These are phyloP conservation scores for Leptinotarsa defecta DNA, from an alignment of 1,140 invertebrate genomes.

Conservation along the genomic window DNA sequence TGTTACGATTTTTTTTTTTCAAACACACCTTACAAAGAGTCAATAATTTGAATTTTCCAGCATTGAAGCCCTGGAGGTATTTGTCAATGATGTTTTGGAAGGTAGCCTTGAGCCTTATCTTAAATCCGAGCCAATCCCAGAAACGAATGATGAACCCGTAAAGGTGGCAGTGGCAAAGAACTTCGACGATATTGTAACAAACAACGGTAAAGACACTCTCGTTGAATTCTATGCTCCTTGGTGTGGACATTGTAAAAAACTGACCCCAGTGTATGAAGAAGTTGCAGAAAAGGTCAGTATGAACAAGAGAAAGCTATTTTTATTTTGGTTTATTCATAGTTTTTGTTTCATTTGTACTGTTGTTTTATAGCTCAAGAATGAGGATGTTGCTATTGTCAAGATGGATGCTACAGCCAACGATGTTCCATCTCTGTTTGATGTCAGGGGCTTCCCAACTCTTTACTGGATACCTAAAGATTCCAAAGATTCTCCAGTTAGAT, in stretches of 20 bases:
- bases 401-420: slow-evolving; percentile 99
- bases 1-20: too few species aligned
- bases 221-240: slow-evolving; percentile 99
- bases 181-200: slow-evolving; percentile 92
- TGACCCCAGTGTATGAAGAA: slow-evolving; percentile 93
- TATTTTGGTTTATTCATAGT: not conserved
- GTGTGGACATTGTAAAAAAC: slow-evolving; percentile 98
- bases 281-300: slow-evolving; percentile 80
- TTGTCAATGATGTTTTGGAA: slow-evolving; percentile 83
- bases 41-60: too few species aligned
- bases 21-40: too few species aligned
- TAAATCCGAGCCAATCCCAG: slow-evolving; percentile 94
- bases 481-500: slow-evolving; percentile 83
- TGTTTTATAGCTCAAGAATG: slow-evolving; percentile 71
- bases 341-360: not conserved
- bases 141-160: slow-evolving; percentile 81
- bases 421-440: slow-evolving; percentile 88
- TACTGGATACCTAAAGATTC: slow-evolving; percentile 91
- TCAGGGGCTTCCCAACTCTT: slow-evolving; percentile 96
- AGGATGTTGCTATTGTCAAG: slow-evolving; percentile 93
- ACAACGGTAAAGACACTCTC: slow-evolving; percentile 91
- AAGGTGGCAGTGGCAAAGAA: slow-evolving; percentile 95
- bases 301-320: not conserved
- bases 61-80: slow-evolving; percentile 85
- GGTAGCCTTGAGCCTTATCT: slow-evolving; percentile 89